A percentile compares a stretch with the other conserved stretches of the same genome.
These are phyloP conservation scores for Calcarius lapponicus DNA, from an alignment of 2,797 vertebrate genomes.

Conservation along the genomic window DNA sequence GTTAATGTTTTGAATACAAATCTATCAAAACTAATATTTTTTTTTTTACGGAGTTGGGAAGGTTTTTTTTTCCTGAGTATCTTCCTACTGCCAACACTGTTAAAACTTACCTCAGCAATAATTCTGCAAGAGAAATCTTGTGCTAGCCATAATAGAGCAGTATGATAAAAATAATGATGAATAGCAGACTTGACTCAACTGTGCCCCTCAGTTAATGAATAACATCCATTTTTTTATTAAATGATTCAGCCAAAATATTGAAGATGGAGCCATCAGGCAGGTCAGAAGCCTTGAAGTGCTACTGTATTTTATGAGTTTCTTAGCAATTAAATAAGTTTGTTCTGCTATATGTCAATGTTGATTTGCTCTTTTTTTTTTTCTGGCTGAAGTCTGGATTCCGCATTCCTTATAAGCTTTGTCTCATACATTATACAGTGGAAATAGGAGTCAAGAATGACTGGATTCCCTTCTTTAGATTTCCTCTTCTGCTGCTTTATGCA, in stretches of 20 bases:
- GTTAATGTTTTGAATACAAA: conserved; percentile 54
- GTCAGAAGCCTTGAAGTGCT: conserved; percentile 15
- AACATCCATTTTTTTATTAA: conserved; percentile 36
- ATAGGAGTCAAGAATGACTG: not conserved
- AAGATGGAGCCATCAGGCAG: not conserved
- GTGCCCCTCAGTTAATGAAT: conserved; percentile 6
- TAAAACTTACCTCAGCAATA: conserved; percentile 13
- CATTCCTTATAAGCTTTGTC: not conserved
- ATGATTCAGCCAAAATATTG: conserved; percentile 1
- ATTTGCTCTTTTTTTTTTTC: not conserved
- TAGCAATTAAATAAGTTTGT: conserved; percentile 5
- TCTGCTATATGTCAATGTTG: not conserved
- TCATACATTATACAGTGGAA: not conserved
- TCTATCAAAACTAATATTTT: conserved; percentile 34
- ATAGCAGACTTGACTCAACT: conserved; percentile 16
- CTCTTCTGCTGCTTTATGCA: not conserved
- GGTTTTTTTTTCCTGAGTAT: not conserved
- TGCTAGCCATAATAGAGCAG: conserved; percentile 9
- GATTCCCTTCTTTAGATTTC: not conserved
- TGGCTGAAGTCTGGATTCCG: not conserved
- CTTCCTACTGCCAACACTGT: conserved; percentile 3
- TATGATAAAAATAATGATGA: conserved; percentile 40
- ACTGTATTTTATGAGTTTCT: conserved; percentile 18
- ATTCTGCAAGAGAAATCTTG: conserved; percentile 30
- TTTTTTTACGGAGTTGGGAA: conserved; percentile 42